Evolutionary conservation across 1,140 invertebrate genomes (phyloP).

Genomic region (Brachionus asplanchnoidis): DNA sequence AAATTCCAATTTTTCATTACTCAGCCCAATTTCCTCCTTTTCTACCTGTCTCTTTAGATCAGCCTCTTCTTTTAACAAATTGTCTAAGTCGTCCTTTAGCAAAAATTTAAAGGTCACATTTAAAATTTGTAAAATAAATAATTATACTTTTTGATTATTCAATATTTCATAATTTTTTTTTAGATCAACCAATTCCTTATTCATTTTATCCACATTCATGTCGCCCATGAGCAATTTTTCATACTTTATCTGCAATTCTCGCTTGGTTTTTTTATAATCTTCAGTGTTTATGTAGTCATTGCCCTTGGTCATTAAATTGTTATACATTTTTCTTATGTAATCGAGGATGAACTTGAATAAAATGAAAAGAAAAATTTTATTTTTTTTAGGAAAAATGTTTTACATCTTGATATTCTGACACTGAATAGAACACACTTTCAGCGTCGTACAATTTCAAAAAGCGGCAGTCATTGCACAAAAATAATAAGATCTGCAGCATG

Average conservation of each 20-base stretch:
- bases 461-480: slow-evolving; percentile 17
- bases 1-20: not conserved
- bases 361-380: no score
- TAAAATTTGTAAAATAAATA: not conserved
- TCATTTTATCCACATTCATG: not conserved
- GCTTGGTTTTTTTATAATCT: not conserved
- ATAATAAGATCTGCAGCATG: slow-evolving; percentile 26
- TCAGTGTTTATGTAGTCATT: not conserved
- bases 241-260: not conserved
- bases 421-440: not conserved
- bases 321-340: not conserved
- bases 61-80: slow-evolving; percentile 1
- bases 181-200: not conserved
- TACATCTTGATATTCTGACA: not conserved
- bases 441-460: not conserved
- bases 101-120: not conserved
- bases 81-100: not conserved
- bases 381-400: not conserved
- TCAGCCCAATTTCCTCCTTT: not conserved
- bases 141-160: not conserved
- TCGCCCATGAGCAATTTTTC: not conserved
- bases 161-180: slow-evolving; percentile 13
- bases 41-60: not conserved
- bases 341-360: not conserved
- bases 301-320: not conserved